phyloP scores from a whole-genome alignment of 1,140 invertebrate genomes.

The Listronotus oregonensis region DNA sequence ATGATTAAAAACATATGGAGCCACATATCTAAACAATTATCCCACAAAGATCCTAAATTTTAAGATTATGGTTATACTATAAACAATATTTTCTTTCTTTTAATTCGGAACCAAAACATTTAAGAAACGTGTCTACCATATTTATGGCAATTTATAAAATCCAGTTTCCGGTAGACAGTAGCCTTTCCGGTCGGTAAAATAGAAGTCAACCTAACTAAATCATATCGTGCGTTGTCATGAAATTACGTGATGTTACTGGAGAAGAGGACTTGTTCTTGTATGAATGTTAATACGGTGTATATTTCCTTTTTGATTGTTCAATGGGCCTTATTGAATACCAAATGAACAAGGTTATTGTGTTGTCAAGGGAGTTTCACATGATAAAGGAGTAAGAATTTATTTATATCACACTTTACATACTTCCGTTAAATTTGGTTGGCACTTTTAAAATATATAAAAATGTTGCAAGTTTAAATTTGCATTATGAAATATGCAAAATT shows the following conservation, averaged over 20 bases:
- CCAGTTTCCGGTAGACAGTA: conserved; percentile 7
- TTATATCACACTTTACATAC: too few species aligned
- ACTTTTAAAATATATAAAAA: too few species aligned
- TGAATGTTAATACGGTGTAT: conserved; percentile 8
- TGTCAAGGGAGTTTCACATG: not conserved
- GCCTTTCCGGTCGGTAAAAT: conserved; percentile 11
- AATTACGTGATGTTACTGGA: conserved; percentile 20
- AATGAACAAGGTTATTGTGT: not conserved
- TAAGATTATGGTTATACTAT: too few species aligned
- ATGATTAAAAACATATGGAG: too few species aligned
- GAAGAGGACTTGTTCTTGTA: not conserved
- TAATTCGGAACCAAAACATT: too few species aligned
- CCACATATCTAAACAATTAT: too few species aligned
- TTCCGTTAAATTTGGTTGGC: too few species aligned
- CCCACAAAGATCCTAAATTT: too few species aligned
- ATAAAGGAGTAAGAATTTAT: too few species aligned
- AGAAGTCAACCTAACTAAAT: conserved; percentile 13
- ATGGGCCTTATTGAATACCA: conserved; percentile 1
- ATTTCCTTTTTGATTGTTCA: conserved; percentile 14
- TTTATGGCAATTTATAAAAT: conserved; percentile 3
- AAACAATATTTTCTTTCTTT: too few species aligned
- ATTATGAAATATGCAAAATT: too few species aligned
- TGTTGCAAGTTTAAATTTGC: too few species aligned
- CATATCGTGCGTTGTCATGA: conserved; percentile 14
- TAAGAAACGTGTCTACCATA: conserved; percentile 4